Evolutionary conservation across 2,797 vertebrate species (phyloP), one percentile per base, ranked within the genome.

Genomic region (Enteromius afrohamiltoni): DNA sequence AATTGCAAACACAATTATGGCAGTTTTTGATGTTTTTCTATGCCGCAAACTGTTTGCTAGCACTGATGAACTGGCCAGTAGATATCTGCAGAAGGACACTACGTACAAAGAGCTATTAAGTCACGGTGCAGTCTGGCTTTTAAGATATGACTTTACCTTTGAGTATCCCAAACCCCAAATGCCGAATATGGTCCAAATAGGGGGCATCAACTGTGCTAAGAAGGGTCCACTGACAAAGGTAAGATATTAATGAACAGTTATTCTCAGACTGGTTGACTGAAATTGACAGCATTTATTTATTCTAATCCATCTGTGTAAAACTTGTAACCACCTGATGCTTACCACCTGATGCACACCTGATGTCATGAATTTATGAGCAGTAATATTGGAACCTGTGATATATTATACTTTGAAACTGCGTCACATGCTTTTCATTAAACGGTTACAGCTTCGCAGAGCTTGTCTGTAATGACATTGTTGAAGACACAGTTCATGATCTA

Each of bases 131-230:
- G 80, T 95, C 85, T 95, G 95, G 95, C 92, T 95, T 31, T 67
- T 96, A 34, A 92, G 90, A 85, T 94, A 90, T 0, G 96, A 97
- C 86, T 97, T 96, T 81, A 76, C 89, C 5, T 94, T 96, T 79
- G 94, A 96, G 37, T 93, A 85, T 85, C 93, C 94, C 9, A 94
- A 80, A 85, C 96, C 95, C 1, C 1, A 95, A 40, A 93, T 97
- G 96, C 96, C 96, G 55, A 96, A 95, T 49, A 94, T 95, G 94
- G 88, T 95, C 85, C 88, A 92, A 1, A 93, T 96, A 6, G 95
- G 96, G 49, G 95, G 96, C 2, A 93, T 97, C 82, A 97, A 95
- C 82, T 97, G 96, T 92, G 93, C 6, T 71, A 84, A 91, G 17
- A 91, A 74, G 80, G 89, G 91, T 34, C 88, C 88, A 0, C 89